Conservation (phyloP, 2,113 vertebrate species). For the Lagopus leucura region DNA sequence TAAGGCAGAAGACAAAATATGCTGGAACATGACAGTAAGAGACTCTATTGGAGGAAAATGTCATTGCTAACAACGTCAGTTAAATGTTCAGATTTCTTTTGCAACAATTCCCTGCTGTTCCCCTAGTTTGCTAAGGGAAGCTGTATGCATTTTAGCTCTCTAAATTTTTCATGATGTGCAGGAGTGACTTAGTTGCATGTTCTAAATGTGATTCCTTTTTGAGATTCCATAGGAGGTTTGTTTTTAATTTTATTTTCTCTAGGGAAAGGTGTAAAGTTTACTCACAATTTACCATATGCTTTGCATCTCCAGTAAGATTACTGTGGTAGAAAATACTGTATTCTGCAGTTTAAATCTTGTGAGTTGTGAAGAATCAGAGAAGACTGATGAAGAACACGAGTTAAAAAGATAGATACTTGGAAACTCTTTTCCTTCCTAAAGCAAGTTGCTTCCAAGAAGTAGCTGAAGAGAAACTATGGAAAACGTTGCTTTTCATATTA, state of each 20-base stretch:
- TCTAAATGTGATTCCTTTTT: conserved; percentile 25
- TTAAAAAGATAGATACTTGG: conserved; percentile 7
- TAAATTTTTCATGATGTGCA: conserved; percentile 14
- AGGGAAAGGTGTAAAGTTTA: conserved; percentile 52
- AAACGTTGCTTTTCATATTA: conserved; percentile 38
- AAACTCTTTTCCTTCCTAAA: conserved; percentile 8
- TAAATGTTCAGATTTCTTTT: conserved; percentile 12
- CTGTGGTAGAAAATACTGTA: conserved; percentile 26
- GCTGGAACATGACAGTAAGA: neutral
- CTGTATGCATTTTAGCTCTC: neutral
- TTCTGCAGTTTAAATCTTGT: conserved; percentile 15
- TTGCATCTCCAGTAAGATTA: conserved; percentile 41
- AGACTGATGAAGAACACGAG: conserved; percentile 16
- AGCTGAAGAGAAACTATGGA: conserved; percentile 46
- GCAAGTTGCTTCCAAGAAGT: conserved; percentile 21
- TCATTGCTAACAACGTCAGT: neutral
- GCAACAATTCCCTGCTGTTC: neutral
- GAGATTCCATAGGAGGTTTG: conserved; percentile 35
- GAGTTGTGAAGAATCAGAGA: conserved; percentile 22
- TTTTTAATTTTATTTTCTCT: conserved; percentile 48
- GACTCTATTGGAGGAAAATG: neutral
- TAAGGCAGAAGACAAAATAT: neutral
- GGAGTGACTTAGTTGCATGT: conserved; percentile 13
- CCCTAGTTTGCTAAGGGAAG: neutral
- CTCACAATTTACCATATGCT: conserved; percentile 61